Conservation (phyloP, 2,888 invertebrate genomes). For the Eupeodes luniger region DNA sequence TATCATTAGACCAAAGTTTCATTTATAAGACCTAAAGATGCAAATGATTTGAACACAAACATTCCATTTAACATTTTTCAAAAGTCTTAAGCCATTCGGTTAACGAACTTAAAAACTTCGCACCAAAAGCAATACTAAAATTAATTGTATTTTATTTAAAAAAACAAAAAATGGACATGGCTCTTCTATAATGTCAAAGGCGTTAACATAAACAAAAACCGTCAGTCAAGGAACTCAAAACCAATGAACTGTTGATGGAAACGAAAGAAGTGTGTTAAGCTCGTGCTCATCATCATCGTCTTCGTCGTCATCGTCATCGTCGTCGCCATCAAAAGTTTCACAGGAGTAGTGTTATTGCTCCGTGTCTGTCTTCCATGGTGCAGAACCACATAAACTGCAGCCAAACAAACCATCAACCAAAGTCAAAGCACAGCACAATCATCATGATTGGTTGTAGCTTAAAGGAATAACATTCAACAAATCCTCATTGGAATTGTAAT, state of each 20-base stretch:
- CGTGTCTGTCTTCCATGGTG: background rate
- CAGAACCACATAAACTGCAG: background rate
- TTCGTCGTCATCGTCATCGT: too few relatives aligned
- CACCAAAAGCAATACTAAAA: background rate
- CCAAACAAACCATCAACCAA: background rate
- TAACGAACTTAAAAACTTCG: too few relatives aligned
- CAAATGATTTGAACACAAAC: too few relatives aligned
- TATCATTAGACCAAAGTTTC: too few relatives aligned
- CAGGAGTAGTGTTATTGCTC: too few relatives aligned
- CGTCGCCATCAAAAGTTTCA: background rate
- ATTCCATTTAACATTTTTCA: too few relatives aligned
- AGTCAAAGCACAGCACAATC: constrained; percentile 6
- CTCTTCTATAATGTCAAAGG: constrained; percentile 49
- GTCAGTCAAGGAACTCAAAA: constrained; percentile 32
- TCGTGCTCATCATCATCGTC: constrained; percentile 61
- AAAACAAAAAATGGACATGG: background rate
- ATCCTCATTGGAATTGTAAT: constrained; percentile 2
- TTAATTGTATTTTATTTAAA: constrained; percentile 19
- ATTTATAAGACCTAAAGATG: too few relatives aligned
- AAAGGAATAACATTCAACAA: constrained; percentile 21
- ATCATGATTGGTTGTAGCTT: constrained; percentile 45
- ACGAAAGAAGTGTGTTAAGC: constrained; percentile 62
- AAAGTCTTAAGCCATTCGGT: too few relatives aligned
- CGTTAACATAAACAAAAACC: constrained; percentile 6
- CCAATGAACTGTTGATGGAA: constrained; percentile 52